Evolutionary conservation across 2,888 invertebrate genomes (phyloP), one percentile per base, ranked within the genome.

Genomic region (Thymelicus lineola): DNA sequence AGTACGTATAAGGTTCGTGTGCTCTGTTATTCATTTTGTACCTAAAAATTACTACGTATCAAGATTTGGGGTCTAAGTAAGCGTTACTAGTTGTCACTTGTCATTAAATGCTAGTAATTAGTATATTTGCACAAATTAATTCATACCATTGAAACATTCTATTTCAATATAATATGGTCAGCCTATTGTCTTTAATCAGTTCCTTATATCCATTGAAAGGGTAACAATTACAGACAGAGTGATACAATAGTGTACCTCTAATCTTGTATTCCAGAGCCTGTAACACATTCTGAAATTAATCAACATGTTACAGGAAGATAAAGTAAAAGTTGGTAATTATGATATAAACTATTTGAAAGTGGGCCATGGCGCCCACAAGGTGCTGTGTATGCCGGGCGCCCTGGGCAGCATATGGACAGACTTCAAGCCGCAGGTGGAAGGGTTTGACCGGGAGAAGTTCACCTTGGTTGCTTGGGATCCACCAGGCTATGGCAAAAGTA

Each of bases 401-500:
- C 83, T 98, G 42, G 98, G 98, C 1, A 95, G 97, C 0, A 96
- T 96, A 65, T 96, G 96, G 96, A 97, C 97, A 0, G 97, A 98
- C 85, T 98, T 98, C 80, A 95, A 95, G 75, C 96, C 97, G 0
- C 97, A 97, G 88, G 91, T 97, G 9, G 95, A 96, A 77, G 94
- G 95, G 70, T 87, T 97, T 45, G 91, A 96, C 81, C 88, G 85
- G 73, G 87, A 94, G 2, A 94, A 95, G 79, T 95, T 96, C 75
- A 96, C 96, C 0, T 75, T 96, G 36, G 86, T 96, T 9, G 96
- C 95, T 0, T 97, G 97, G 97, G 98, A 98, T 87, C 98, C 98
- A 0, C 97, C 97, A 0, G 98, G 98, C 0, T 98, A 97, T 89
- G 98, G 98, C 0, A 95, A 95, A 72, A 98, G 97, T 72, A 94